A percentile compares a stretch with the other conserved stretches of the same genome.
These are phyloP conservation scores for Epinephelus awoara DNA, from an alignment of 2,797 vertebrate species.

Conservation along the genomic window DNA sequence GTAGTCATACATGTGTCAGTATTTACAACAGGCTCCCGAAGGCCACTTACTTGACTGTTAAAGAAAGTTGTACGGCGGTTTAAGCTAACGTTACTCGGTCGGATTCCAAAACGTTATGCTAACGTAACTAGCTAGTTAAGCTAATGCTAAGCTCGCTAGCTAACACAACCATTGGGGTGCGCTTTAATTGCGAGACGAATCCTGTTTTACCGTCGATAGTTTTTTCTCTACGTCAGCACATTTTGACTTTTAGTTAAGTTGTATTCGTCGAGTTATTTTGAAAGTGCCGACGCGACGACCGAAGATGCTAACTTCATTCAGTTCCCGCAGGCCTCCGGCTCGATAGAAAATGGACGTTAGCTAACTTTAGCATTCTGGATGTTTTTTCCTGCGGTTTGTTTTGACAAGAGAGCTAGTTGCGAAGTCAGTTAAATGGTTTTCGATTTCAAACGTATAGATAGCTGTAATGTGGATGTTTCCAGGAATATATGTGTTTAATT, in stretches of 20 bases:
- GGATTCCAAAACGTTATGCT: slow-evolving; percentile 22
- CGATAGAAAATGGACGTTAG: slow-evolving; percentile 32
- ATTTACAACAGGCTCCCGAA: rapidly evolving
- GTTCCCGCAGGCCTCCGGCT: not conserved
- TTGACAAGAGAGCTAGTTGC: rapidly evolving
- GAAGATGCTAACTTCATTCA: slow-evolving; percentile 42
- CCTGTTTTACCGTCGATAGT: rapidly evolving
- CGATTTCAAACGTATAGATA: rapidly evolving
- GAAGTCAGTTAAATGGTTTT: rapidly evolving
- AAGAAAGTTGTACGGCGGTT: slow-evolving; percentile 39
- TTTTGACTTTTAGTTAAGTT: rapidly evolving
- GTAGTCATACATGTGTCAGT: rapidly evolving
- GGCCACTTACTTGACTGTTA: not conserved
- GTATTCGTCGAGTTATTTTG: rapidly evolving
- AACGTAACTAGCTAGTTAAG: slow-evolving; percentile 30
- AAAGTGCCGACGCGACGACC: not conserved
- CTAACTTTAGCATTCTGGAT: not conserved
- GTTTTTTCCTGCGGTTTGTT: not conserved
- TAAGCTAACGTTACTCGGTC: slow-evolving; percentile 3
- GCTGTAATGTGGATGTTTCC: rapidly evolving
- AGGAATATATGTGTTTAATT: rapidly evolving
- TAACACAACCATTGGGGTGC: rapidly evolving
- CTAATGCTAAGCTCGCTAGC: slow-evolving; percentile 9
- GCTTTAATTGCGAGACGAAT: rapidly evolving
- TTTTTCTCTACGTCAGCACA: rapidly evolving